Base-by-base conservation (phyloP, 2,797 vertebrate genomes). In the Liasis olivaceus region DNA sequence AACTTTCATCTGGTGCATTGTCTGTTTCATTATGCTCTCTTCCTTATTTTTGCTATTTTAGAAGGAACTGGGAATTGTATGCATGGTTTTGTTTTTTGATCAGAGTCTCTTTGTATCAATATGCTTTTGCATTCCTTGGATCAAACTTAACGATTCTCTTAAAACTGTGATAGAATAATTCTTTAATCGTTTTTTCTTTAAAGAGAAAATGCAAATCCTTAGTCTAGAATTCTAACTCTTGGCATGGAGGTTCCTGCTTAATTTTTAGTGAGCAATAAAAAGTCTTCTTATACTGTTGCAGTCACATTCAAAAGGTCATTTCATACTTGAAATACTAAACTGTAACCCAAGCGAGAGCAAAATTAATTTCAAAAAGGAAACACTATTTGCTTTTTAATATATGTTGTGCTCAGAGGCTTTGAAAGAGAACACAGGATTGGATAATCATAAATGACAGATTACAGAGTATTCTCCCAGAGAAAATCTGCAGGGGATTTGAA, bases 241-340 rank as follows among this genome's bases (percentile, higher is more conserved):
- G 47, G 59, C 22, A 28, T 20, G 28, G 5, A 26, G 4, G 26
- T n/a, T 54, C 24, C 62, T 69, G 0, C 0, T 89, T 59, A 26
- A 15, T 60, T 91, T 5, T 47, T 87, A 51, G 36, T 58, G 26
- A 88, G 59, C 28, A 36, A 17, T 62, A 59, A 42, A 87, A 89
- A 89, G 89, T 85, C 60, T 13, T n/a, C 15, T 90, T 88, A 7
- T 66, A 42, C 69, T 59, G 28, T 15, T 51, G 66, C 69, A 86
- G 26, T 89, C 62, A 31, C 0, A 0, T 89, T 77, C n/a, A 24
- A 42, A 58, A 31, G 51, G 8, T 17, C 54, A 20, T 31, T 54
- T 28, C 66, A 31, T 24, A 60, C 66, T n/a, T 85, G 84, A 93
- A 91, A 92, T 85, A 66, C 26, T 47, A 87, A 90, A 85, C 63